These are phyloP conservation scores for Moxostoma hubbsi DNA, from an alignment of 2,797 vertebrate genomes.

Conservation along the genomic window DNA sequence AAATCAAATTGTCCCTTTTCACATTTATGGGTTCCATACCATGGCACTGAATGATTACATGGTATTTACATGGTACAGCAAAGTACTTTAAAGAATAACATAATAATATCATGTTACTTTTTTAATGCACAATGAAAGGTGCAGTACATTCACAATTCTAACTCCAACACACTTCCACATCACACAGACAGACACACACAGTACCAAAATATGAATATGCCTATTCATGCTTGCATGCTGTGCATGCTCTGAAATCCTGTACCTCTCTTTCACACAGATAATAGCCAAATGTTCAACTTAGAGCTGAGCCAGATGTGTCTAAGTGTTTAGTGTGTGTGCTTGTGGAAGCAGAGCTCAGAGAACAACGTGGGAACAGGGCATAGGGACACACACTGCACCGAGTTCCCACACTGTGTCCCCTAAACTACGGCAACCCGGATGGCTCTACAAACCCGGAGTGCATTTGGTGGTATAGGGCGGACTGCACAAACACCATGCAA, in stretches of 20 bases:
- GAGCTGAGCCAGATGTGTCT: conserved; percentile 14
- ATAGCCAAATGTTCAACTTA: background rate
- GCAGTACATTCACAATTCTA: too few relatives aligned
- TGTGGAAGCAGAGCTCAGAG: conserved; percentile 32
- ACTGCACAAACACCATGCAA: background rate
- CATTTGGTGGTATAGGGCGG: background rate
- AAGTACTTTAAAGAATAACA: too few relatives aligned
- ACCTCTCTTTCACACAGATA: conserved; percentile 13
- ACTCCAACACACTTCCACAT: too few relatives aligned
- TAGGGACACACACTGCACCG: conserved; percentile 46
- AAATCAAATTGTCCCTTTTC: too few relatives aligned
- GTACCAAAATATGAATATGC: conserved; percentile 15
- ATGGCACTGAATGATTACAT: too few relatives aligned
- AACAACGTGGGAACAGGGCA: conserved; percentile 58
- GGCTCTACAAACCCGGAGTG: background rate
- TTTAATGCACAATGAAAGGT: too few relatives aligned
- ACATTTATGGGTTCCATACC: too few relatives aligned
- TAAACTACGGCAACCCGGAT: conserved; percentile 31
- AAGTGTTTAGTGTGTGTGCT: conserved; percentile 17
- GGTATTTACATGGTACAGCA: too few relatives aligned
- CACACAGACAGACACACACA: too few relatives aligned
- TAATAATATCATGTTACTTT: too few relatives aligned
- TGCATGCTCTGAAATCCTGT: conserved; percentile 44
- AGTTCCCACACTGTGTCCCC: conserved; percentile 59
- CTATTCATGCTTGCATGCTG: conserved; percentile 27